phyloP scores from a whole-genome alignment of 2,888 invertebrate genomes.

The Cetonia aurata region DNA sequence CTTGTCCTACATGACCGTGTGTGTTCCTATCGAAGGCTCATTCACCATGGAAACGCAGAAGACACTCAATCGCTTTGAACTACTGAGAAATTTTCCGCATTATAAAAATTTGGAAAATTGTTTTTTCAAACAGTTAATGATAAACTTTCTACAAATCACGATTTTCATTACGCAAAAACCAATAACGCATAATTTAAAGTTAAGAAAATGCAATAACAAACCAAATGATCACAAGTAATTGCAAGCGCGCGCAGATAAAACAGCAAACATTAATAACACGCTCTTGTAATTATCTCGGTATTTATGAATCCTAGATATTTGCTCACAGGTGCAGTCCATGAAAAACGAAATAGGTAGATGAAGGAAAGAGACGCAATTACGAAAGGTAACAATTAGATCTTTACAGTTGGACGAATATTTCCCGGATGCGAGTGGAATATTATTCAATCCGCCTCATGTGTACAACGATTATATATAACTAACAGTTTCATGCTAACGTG shows the following conservation, averaged over 20 bases:
- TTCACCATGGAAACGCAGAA: no score
- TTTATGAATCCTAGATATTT: conserved; percentile 37
- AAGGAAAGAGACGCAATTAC: conserved; percentile 17
- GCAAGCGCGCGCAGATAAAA: conserved; percentile 23
- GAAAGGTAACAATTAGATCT: conserved; percentile 51
- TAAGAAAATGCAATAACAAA: neutral
- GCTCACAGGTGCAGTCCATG: conserved; percentile 36
- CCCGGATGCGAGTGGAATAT: conserved; percentile 61
- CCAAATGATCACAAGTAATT: conserved; percentile 31
- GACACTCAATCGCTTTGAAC: no score
- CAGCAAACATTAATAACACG: conserved; percentile 38
- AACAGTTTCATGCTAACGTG: conserved; percentile 12
- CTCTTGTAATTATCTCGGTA: conserved; percentile 25
- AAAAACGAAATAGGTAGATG: conserved; percentile 6
- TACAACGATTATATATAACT: neutral
- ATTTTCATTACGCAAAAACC: no score
- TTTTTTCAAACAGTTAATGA: no score
- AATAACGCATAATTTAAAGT: no score
- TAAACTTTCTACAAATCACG: no score
- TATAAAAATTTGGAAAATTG: no score
- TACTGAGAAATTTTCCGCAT: no score
- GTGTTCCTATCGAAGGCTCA: no score
- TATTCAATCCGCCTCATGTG: conserved; percentile 56
- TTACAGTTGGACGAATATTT: conserved; percentile 61
- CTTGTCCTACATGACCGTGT: no score